These are phyloP conservation scores for Sander vitreus DNA, from an alignment of 2,113 vertebrate species.

Conservation along the genomic window DNA sequence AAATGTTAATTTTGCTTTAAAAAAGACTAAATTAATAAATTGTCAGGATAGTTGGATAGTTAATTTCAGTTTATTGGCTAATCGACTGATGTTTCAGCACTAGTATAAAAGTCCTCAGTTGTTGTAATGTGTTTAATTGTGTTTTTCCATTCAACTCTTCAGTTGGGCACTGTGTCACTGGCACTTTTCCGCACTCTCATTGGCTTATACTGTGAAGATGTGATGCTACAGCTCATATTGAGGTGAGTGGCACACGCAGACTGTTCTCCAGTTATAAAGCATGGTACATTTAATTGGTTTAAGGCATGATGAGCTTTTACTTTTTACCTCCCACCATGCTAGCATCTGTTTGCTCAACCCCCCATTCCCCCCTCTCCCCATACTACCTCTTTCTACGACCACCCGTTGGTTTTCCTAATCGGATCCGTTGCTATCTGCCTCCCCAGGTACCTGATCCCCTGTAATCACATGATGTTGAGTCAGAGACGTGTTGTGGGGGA, in stretches of 20 bases:
- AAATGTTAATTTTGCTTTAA: background rate
- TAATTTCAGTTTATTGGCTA: background rate
- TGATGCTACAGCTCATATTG: constrained; percentile 95
- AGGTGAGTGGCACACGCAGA: constrained; percentile 82
- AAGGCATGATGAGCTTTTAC: constrained; percentile 35
- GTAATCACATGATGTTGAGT: constrained; percentile 98
- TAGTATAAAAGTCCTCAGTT: background rate
- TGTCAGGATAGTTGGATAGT: too few relatives aligned
- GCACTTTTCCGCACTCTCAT: constrained; percentile 95
- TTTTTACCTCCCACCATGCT: constrained; percentile 8
- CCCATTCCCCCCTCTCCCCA: background rate
- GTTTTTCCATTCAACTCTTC: constrained; percentile 44
- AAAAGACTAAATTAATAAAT: background rate
- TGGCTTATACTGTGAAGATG: constrained; percentile 95
- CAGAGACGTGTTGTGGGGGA: constrained; percentile 93
- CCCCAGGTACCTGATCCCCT: constrained; percentile 95
- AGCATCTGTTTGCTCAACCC: constrained; percentile 26
- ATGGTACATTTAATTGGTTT: constrained; percentile 49
- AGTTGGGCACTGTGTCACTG: constrained; percentile 96
- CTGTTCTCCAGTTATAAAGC: constrained; percentile 8
- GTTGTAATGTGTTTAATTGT: background rate
- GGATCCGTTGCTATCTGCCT: constrained; percentile 33
- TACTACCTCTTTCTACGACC: constrained; percentile 3
- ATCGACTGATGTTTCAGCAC: background rate
- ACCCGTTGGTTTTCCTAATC: constrained; percentile 39